These are phyloP conservation scores for Strix aluco DNA, from an alignment of 2,113 vertebrate genomes.

Conservation along the genomic window DNA sequence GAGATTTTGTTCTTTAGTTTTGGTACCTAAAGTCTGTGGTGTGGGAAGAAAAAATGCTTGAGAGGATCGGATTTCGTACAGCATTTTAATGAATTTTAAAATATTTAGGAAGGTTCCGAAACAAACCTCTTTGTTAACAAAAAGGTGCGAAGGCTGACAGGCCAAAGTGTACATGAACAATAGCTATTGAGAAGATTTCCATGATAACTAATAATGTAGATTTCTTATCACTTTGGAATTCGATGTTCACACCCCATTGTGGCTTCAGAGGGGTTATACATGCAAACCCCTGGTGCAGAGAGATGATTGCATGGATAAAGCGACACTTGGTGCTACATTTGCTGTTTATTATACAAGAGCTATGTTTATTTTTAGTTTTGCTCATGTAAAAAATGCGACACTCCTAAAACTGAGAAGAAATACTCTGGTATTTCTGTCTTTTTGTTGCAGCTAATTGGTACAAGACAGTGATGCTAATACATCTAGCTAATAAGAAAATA, in stretches of 20 bases:
- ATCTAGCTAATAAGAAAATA: not conserved
- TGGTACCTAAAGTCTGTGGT: not conserved
- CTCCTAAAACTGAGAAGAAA: not conserved
- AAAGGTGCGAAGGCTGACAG: not conserved
- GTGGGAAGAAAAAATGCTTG: not conserved
- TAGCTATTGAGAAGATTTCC: not conserved
- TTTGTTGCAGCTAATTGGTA: not conserved
- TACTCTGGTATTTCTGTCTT: not conserved
- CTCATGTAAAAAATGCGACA: not conserved
- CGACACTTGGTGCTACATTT: not conserved
- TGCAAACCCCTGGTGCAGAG: not conserved
- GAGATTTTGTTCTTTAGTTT: not conserved
- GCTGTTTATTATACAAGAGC: not conserved
- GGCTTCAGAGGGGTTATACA: not conserved
- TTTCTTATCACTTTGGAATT: not conserved
- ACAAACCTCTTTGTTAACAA: not conserved
- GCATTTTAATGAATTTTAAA: not conserved
- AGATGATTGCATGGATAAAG: not conserved
- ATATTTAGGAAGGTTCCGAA: not conserved
- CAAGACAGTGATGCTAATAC: not conserved
- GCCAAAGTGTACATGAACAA: not conserved
- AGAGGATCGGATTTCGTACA: accelerated
- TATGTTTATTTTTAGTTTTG: not conserved
- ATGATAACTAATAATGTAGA: not conserved
- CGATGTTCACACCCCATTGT: not conserved